Conservation (phyloP, 2,888 invertebrate species). For the Apodemia hepburni region DNA sequence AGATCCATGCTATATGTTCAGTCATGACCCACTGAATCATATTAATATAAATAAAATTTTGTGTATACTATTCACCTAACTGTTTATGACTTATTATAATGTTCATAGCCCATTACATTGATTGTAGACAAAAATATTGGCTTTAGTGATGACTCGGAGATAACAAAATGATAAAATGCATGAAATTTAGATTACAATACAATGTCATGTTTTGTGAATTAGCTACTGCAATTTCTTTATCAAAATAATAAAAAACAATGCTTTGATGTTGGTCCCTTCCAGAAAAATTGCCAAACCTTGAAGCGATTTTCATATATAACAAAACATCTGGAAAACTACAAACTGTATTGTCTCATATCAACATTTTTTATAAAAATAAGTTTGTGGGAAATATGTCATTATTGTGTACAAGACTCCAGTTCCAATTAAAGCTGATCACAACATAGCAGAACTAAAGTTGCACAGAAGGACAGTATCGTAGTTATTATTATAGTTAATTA, state of each 20-base stretch:
- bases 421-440: conserved; percentile 76
- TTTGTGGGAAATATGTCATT: conserved; percentile 66
- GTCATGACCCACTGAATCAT: conserved; percentile 70
- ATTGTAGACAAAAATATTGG: conserved; percentile 45
- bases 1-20: conserved; percentile 77
- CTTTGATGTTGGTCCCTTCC: conserved; percentile 74
- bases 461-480: conserved; percentile 71
- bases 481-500: conserved; percentile 64
- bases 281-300: conserved; percentile 60
- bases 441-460: conserved; percentile 75
- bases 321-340: conserved; percentile 59
- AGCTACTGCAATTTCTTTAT: conserved; percentile 42
- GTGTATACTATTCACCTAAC: conserved; percentile 53
- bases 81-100: conserved; percentile 46
- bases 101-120: conserved; percentile 69
- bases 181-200: conserved; percentile 47
- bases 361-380: conserved; percentile 74
- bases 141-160: conserved; percentile 46
- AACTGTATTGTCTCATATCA: conserved; percentile 75
- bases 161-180: conserved; percentile 56
- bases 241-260: conserved; percentile 43
- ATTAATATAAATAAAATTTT: conserved; percentile 62
- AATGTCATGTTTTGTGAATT: conserved; percentile 39
- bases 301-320: conserved; percentile 47
- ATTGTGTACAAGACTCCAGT: conserved; percentile 72